Evolutionary conservation across 2,888 invertebrate genomes (phyloP).

Genomic region (Brachypalpus laphriformis): DNA sequence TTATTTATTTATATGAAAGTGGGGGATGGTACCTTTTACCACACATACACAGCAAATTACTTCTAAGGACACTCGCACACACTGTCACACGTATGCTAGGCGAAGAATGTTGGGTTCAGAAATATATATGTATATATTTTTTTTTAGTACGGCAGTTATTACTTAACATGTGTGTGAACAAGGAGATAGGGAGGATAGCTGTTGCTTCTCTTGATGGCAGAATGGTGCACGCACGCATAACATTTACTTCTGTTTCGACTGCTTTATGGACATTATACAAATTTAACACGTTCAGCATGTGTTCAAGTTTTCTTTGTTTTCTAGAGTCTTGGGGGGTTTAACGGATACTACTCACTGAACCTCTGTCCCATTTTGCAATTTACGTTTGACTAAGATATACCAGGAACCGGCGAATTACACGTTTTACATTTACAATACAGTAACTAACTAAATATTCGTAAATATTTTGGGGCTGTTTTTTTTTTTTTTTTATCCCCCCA

Average conservation of each 20-base stretch:
- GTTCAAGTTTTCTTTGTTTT: constrained; percentile 11
- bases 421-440: constrained; percentile 32
- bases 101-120: not conserved
- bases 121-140: not conserved
- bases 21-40: constrained; percentile 1
- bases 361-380: not conserved
- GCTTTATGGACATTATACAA: constrained; percentile 29
- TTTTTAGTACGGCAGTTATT: constrained; percentile 34
- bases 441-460: constrained; percentile 6
- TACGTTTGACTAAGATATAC: not conserved
- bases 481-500: not conserved
- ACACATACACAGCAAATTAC: not conserved
- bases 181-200: constrained; percentile 10
- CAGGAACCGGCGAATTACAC: too few relatives aligned
- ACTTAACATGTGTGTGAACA: constrained; percentile 38
- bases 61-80: constrained; percentile 14
- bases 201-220: constrained; percentile 44
- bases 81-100: not conserved
- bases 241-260: not conserved
- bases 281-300: constrained; percentile 23
- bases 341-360: not conserved
- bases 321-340: not conserved
- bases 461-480: constrained; percentile 42
- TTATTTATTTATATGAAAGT: constrained; percentile 50
- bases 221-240: constrained; percentile 37